phyloP scores from a whole-genome alignment of 35 echinoderm and acorn worm species.

The Ophioderma brevispina region DNA sequence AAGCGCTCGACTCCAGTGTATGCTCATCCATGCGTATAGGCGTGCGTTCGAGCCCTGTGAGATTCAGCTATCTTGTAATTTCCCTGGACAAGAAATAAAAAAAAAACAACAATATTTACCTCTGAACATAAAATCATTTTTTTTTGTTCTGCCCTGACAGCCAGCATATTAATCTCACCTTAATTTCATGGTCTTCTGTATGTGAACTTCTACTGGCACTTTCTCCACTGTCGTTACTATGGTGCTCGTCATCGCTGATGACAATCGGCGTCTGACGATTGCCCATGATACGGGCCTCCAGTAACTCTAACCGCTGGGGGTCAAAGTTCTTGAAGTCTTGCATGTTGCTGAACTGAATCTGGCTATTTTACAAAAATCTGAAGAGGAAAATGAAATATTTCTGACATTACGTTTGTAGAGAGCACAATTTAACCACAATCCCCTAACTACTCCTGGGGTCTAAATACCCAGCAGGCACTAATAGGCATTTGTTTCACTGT shows the following conservation, averaged over 20 bases:
- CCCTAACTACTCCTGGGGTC: too few relatives aligned
- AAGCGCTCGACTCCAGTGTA: too few relatives aligned
- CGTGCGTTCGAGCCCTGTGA: too few relatives aligned
- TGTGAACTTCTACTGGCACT: constrained; percentile 63
- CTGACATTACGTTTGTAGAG: too few relatives aligned
- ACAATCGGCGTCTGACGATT: constrained; percentile 70
- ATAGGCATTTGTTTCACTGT: too few relatives aligned
- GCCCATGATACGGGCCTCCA: constrained; percentile 88
- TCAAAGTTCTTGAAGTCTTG: constrained; percentile 84
- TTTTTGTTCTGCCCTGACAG: background rate
- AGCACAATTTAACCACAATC: too few relatives aligned
- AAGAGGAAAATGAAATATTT: too few relatives aligned
- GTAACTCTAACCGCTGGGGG: constrained; percentile 80
- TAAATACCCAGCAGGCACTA: too few relatives aligned
- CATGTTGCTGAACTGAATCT: constrained; percentile 17
- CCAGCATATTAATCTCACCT: background rate
- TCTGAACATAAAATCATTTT: too few relatives aligned
- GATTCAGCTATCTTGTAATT: too few relatives aligned
- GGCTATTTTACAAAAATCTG: background rate
- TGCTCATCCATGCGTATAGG: too few relatives aligned
- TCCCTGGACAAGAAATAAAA: background rate
- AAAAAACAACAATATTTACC: too few relatives aligned
- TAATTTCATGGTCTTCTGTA: constrained; percentile 43
- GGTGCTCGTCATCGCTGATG: constrained; percentile 62
- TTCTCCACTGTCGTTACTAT: constrained; percentile 55